phyloP scores from a whole-genome alignment of 2,888 invertebrate genomes.

The Ctenicera cuprea region DNA sequence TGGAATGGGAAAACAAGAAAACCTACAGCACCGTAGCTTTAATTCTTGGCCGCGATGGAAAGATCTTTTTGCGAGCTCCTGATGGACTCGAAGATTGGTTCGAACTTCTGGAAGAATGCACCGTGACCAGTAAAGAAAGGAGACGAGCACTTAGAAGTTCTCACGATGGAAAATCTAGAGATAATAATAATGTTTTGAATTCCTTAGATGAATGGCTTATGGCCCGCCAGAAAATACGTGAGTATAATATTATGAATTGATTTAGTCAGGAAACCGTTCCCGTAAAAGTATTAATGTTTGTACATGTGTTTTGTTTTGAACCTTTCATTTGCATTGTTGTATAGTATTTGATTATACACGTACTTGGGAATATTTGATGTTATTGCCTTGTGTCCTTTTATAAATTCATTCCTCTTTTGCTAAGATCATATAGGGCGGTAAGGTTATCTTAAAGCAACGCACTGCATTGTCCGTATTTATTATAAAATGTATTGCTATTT shows the following conservation, averaged over 20 bases:
- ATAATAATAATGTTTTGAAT: constrained; percentile 71
- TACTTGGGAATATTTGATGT: constrained; percentile 5
- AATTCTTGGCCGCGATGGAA: constrained; percentile 73
- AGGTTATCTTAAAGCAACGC: constrained; percentile 15
- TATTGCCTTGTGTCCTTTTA: constrained; percentile 7
- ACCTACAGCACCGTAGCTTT: constrained; percentile 78
- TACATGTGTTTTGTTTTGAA: constrained; percentile 9
- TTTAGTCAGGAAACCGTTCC: constrained; percentile 3
- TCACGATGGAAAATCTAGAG: constrained; percentile 70
- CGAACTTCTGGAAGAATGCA: constrained; percentile 80
- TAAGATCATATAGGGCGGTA: constrained; percentile 1
- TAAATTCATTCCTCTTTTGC: constrained; percentile 19
- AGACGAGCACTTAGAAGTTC: constrained; percentile 75
- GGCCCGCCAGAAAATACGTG: constrained; percentile 73
- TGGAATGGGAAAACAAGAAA: constrained; percentile 81
- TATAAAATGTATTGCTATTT: constrained; percentile 18
- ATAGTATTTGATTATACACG: background rate
- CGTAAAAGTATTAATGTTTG: constrained; percentile 3
- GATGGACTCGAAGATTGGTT: constrained; percentile 81
- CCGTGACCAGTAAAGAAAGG: constrained; percentile 78
- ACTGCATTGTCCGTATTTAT: constrained; percentile 14
- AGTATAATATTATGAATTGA: constrained; percentile 58
- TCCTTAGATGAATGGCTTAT: constrained; percentile 76
- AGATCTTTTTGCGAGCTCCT: constrained; percentile 73
- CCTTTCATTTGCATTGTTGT: background rate